Conservation (phyloP, 2,113 vertebrate species). For the Siniperca knerii region DNA sequence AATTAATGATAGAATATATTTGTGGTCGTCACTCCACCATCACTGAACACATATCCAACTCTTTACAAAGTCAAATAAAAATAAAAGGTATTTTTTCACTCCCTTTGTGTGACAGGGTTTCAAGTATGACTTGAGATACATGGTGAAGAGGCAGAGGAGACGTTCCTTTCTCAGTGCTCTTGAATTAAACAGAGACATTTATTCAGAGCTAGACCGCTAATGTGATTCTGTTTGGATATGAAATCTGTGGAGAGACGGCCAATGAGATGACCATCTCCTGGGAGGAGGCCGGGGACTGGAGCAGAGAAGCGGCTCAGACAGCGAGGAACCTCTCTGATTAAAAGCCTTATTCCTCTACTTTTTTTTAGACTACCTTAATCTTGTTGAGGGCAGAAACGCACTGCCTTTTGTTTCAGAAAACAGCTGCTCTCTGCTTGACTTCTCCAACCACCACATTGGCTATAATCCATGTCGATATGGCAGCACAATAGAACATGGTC, state of each 20-base stretch:
- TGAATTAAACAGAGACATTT: slow-evolving; percentile 47
- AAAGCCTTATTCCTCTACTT: slow-evolving; percentile 51
- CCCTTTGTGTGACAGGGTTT: not conserved
- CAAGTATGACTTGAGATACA: slow-evolving; percentile 18
- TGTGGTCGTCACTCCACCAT: not conserved
- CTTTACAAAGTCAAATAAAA: not conserved
- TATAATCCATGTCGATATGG: slow-evolving; percentile 36
- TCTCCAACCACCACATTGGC: slow-evolving; percentile 33
- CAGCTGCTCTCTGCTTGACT: slow-evolving; percentile 59
- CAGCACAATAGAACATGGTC: not conserved
- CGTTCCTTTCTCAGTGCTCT: slow-evolving; percentile 12
- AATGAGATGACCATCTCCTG: slow-evolving; percentile 67
- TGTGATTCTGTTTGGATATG: slow-evolving; percentile 70
- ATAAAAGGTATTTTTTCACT: not conserved
- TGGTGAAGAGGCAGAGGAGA: slow-evolving; percentile 23
- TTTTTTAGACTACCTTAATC: slow-evolving; percentile 36
- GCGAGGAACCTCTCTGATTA: slow-evolving; percentile 73
- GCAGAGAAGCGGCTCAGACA: slow-evolving; percentile 63
- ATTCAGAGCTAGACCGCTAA: slow-evolving; percentile 52
- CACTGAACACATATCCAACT: not conserved
- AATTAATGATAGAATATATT: not conserved
- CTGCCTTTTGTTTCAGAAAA: slow-evolving; percentile 54
- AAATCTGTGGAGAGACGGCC: slow-evolving; percentile 61
- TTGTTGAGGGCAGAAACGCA: slow-evolving; percentile 24
- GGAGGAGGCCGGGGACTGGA: slow-evolving; percentile 46